Percentiles rank a stretch among this genome's conserved stretches.
These are phyloP conservation scores for Athene cunicularia DNA, from an alignment of 2,113 vertebrate species.

Conservation along the genomic window DNA sequence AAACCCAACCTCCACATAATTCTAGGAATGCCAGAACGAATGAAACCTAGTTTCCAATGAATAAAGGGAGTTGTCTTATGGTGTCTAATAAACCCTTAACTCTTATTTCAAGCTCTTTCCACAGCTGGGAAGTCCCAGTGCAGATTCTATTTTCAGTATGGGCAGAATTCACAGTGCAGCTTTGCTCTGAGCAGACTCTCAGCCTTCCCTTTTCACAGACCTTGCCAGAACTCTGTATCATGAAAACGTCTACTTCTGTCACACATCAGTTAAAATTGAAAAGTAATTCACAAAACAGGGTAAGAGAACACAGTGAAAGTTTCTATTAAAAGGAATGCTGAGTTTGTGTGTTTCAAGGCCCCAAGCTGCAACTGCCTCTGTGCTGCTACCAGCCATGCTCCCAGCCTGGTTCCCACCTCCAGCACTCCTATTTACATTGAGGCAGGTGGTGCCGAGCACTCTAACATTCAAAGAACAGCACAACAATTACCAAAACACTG, in stretches of 20 bases:
- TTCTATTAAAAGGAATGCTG: neutral
- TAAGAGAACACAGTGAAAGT: neutral
- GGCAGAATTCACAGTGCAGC: neutral
- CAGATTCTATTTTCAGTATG: neutral
- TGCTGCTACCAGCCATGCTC: neutral
- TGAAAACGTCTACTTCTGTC: neutral
- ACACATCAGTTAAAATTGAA: neutral
- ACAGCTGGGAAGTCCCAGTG: neutral
- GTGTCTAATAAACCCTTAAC: neutral
- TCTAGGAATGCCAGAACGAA: neutral
- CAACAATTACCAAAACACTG: constrained; percentile 37
- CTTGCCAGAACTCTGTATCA: neutral
- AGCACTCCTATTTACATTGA: neutral
- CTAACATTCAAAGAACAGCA: constrained; percentile 33
- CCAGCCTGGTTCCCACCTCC: neutral
- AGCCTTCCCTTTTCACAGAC: neutral
- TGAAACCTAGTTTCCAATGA: neutral
- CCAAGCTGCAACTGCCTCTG: neutral
- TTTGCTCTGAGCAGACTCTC: neutral
- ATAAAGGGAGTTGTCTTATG: neutral
- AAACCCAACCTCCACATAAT: neutral
- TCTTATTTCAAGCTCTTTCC: neutral
- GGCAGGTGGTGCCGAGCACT: neutral
- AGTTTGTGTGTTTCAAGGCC: neutral
- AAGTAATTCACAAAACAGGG: neutral